A percentile compares a stretch with the other conserved stretches of the same genome.
Conservation (phyloP, 2,113 vertebrate species). For the Lampris incognitus region DNA sequence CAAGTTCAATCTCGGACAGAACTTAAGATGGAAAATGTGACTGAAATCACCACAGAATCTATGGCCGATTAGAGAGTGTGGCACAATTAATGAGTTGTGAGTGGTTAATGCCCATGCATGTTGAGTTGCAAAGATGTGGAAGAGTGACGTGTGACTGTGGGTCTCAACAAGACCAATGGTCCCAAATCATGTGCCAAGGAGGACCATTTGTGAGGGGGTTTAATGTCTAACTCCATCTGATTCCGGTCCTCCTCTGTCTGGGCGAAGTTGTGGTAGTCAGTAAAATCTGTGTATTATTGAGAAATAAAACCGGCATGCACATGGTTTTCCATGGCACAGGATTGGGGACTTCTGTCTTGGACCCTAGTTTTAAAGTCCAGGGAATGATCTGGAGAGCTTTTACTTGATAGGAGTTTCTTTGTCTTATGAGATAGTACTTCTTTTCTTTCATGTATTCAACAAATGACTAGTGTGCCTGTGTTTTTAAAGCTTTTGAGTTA, state of each 20-base stretch:
- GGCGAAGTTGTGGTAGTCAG: no score
- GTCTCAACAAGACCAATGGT: not conserved
- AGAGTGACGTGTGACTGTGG: conserved; percentile 4
- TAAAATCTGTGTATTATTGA: no score
- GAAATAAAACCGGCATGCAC: no score
- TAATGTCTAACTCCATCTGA: no score
- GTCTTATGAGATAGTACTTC: conserved; percentile 24
- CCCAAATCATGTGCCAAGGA: no score
- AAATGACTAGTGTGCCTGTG: conserved; percentile 8
- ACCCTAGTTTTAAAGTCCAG: not conserved
- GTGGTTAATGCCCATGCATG: not conserved
- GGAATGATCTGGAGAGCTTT: conserved; percentile 1
- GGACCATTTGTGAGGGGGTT: no score
- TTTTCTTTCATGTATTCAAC: conserved; percentile 8
- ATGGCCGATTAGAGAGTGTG: conserved; percentile 38
- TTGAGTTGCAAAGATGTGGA: not conserved
- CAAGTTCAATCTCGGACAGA: conserved; percentile 53
- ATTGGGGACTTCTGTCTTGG: conserved; percentile 5
- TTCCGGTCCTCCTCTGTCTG: no score
- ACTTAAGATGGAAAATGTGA: conserved; percentile 64
- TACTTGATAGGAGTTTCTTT: conserved; percentile 15
- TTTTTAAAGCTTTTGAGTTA: not conserved
- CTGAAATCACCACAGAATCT: conserved; percentile 54
- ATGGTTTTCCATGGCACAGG: no score
- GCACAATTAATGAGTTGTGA: not conserved